phyloP scores from a whole-genome alignment of 2,113 vertebrate genomes.

The Barnardius zonarius region DNA sequence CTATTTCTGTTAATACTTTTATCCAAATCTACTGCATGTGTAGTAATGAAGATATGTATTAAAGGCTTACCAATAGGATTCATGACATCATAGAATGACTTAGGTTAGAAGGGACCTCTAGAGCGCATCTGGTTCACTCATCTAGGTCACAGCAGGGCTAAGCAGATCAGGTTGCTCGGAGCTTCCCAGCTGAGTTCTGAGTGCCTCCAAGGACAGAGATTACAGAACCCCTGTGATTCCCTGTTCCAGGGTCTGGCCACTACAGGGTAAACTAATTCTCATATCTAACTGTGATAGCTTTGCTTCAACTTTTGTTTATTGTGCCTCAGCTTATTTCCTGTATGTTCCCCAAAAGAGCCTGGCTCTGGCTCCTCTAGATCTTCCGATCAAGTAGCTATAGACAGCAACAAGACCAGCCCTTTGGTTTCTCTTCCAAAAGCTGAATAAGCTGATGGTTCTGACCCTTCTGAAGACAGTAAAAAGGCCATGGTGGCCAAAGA shows the following conservation, averaged over 20 bases:
- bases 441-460: not conserved
- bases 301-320: not conserved
- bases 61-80: not conserved
- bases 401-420: not conserved
- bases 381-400: not conserved
- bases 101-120: not conserved
- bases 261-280: accelerated
- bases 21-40: not conserved
- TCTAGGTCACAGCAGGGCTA: not conserved
- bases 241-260: not conserved
- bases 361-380: not conserved
- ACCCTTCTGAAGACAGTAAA: not conserved
- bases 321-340: not conserved
- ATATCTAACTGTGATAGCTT: not conserved
- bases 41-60: not conserved
- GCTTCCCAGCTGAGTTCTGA: not conserved
- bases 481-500: accelerated
- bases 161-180: not conserved
- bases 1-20: not conserved
- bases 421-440: not conserved
- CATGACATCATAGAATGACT: not conserved
- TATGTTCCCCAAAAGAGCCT: not conserved
- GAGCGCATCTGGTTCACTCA: not conserved
- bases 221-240: accelerated
- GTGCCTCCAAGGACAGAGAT: not conserved